Base-by-base conservation (phyloP, 2,888 invertebrate species). In the Drosophila koepferae region DNA sequence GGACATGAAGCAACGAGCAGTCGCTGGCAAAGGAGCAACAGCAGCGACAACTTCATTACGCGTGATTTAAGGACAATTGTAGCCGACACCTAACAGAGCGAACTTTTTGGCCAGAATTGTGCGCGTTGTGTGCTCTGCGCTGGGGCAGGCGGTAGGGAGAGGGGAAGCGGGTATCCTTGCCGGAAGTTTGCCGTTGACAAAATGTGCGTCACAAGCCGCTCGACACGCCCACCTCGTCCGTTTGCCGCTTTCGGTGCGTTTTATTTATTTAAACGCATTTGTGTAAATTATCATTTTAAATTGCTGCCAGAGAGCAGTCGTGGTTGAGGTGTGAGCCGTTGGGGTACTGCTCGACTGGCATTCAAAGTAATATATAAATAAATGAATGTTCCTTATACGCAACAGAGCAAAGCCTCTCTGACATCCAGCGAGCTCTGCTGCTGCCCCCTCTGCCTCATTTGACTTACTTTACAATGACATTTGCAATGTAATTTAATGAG, bases 201-300 rank as follows among this genome's bases (percentile, higher is more conserved):
- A 75, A 75, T 75, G 77, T 72, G 77, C 72, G 72, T 68, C 60
- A 66, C 55, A 61, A 62, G 53, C 55, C 62, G 59, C 68, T 56
- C 43, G 54, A 40, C 60, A 62, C 38, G 38, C 12, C 44, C 38
- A 14, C 28, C 20, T 20, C 31, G 36, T 63, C 31, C 31, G 41
- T 53, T 61, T 58, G 60, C 54, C 80, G 74, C 64, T 31, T 63
- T 86, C 65, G 63, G 51, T 87, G 80, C 84, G 90, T 88, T 90
- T 90, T 89, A 91, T 91, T 90, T 91, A 90, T 91, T 90, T 91
- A 89, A 90, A 82, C 91, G 82, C 90, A 86, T 90, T 90, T 91
- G 88, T 90, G 89, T 91, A 91, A 91, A 90, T 90, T 90, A 91
- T 90, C 90, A 91, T 89, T 89, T 91, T 91, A 91, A 91, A 91